Evolutionary conservation across 2,113 vertebrate species (phyloP), one percentile per base, ranked within the genome.

Genomic region (Strigops habroptila): DNA sequence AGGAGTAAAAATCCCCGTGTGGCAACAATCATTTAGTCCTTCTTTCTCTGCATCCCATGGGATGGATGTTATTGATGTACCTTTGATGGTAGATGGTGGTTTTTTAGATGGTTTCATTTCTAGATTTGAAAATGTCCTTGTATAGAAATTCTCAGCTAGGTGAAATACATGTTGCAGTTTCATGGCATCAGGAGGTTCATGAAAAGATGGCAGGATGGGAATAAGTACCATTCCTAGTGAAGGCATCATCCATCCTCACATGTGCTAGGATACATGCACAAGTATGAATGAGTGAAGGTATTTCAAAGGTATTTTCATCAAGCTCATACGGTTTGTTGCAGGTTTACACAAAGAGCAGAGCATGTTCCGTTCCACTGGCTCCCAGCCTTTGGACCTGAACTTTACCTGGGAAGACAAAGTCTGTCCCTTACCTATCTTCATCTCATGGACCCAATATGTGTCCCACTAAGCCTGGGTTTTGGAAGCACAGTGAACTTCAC

Each of bases 1-100:
- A 69, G 44, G n/a, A 74, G 37, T 75, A 28, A 68, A 88, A 94
- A 64, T 55, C 15, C 23, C 23, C 8, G n/a, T 46, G 21, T 46
- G 51, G 28, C 69, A 73, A 17, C 27, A 81, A 1, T 37, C 21
- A 7, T 28, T 60, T 0, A 0, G 6, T 62, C 17, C n/a, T 62
- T 2, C 25, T 52, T 55, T 48, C 21, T 57, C 57, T 86, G 8
- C 31, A 21, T 49, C 44, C 23, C 23, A 1, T 13, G 43, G 33
- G 11, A 27, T 33, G 55, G 43, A 33, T 11, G 5, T 64, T 31
- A 33, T 33, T 82, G 74, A 48, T 43, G 48, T 17, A 31, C 22
- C 24, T 67, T 35, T 71, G 55, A 14, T 24, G 23, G 35, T 3
- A 30, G 10, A 18, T 24, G 48, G 48, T 7, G 22, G 12, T 48